phyloP scores from a whole-genome alignment of 2,797 vertebrate species.

The Sebastes vulpes region DNA sequence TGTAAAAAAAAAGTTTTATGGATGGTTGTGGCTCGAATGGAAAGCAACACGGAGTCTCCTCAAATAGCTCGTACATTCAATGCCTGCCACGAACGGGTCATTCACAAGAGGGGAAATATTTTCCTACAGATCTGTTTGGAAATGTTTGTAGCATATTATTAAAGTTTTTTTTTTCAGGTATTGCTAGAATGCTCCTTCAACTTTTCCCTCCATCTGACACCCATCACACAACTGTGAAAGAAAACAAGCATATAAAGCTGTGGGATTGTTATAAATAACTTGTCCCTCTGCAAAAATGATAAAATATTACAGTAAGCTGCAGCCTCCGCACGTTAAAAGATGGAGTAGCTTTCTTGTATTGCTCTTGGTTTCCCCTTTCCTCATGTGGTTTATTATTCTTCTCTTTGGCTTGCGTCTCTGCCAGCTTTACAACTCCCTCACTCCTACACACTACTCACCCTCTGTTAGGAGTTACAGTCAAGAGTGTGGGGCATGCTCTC shows the following conservation, averaged over 20 bases:
- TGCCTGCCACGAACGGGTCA: constrained; percentile 25
- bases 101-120: constrained; percentile 52
- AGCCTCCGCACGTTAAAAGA: constrained; percentile 48
- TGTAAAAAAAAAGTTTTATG: constrained; percentile 25
- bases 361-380: constrained; percentile 73
- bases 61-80: constrained; percentile 29
- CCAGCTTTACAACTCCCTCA: constrained; percentile 72
- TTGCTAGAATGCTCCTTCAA: constrained; percentile 35
- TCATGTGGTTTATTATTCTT: constrained; percentile 78
- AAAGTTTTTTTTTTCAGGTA: constrained; percentile 17
- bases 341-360: constrained; percentile 63
- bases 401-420: constrained; percentile 64
- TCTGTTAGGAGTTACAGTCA: constrained; percentile 72
- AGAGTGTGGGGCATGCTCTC: constrained; percentile 67
- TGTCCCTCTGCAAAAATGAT: constrained; percentile 48
- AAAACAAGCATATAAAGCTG: constrained; percentile 52
- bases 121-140: constrained; percentile 39
- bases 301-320: constrained; percentile 64
- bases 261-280: constrained; percentile 65
- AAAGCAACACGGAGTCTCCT: constrained; percentile 44
- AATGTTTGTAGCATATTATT: constrained; percentile 38
- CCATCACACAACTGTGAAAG: constrained; percentile 46
- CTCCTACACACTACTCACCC: constrained; percentile 72
- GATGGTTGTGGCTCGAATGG: constrained; percentile 50
- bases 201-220: constrained; percentile 29